These are phyloP conservation scores for Vidua macroura DNA, from an alignment of 2,113 vertebrate genomes.

Conservation along the genomic window DNA sequence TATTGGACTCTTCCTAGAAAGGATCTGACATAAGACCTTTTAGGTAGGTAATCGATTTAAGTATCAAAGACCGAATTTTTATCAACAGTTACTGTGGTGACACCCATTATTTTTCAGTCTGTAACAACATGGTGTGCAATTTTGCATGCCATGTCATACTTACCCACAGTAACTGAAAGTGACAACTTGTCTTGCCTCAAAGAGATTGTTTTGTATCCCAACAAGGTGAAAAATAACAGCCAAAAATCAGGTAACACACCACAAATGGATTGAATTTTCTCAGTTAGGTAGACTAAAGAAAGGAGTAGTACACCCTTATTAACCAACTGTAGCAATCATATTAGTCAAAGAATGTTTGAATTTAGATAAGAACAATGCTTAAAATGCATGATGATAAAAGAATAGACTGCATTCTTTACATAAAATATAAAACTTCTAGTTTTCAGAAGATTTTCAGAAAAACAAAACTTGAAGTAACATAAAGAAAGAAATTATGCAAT, in stretches of 20 bases:
- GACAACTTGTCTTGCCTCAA: slow-evolving; percentile 56
- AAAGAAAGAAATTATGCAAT: neutral
- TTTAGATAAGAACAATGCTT: neutral
- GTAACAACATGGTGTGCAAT: slow-evolving; percentile 28
- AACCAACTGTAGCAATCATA: neutral
- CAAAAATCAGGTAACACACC: neutral
- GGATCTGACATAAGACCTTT: neutral
- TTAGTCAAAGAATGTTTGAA: neutral
- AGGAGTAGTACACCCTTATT: neutral
- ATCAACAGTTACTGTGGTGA: slow-evolving; percentile 55
- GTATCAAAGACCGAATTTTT: slow-evolving; percentile 45
- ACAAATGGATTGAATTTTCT: neutral
- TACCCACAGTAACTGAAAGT: slow-evolving; percentile 53
- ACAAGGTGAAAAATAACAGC: slow-evolving; percentile 30
- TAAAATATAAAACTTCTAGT: neutral
- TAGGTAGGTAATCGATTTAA: slow-evolving; percentile 61
- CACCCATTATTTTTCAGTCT: slow-evolving; percentile 47
- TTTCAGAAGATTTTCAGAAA: neutral
- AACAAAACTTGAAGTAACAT: neutral
- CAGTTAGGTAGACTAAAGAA: neutral
- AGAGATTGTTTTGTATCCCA: slow-evolving; percentile 37
- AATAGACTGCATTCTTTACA: neutral
- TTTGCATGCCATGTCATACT: slow-evolving; percentile 48
- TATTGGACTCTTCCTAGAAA: slow-evolving; percentile 24
- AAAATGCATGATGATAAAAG: neutral